Percentiles rank a stretch among this genome's conserved stretches.
phyloP scores from a whole-genome alignment of 1,140 invertebrate genomes.

The Drosophila guanche region DNA sequence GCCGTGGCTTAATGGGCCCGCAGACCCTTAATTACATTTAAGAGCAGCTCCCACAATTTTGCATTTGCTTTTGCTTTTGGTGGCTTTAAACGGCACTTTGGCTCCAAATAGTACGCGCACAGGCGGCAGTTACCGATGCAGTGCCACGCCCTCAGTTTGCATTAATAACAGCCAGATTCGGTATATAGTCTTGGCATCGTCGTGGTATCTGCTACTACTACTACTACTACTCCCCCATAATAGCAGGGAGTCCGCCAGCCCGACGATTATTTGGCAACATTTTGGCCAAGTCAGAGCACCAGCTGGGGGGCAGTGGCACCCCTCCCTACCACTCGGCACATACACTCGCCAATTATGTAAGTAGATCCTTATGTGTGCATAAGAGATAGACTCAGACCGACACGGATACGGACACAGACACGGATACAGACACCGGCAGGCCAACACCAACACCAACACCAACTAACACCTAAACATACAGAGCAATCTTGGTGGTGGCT shows the following conservation, averaged over 20 bases:
- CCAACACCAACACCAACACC: background rate
- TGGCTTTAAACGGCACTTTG: slow-evolving; percentile 46
- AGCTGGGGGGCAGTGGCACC: slow-evolving; percentile 12
- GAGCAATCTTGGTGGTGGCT: no score
- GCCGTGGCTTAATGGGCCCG: slow-evolving; percentile 48
- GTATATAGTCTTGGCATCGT: slow-evolving; percentile 20
- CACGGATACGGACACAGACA: slow-evolving; percentile 21
- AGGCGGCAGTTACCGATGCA: slow-evolving; percentile 10
- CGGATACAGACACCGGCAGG: slow-evolving; percentile 7
- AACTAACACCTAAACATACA: no score
- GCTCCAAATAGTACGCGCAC: slow-evolving; percentile 26
- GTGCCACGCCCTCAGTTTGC: slow-evolving; percentile 47
- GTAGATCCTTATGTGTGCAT: slow-evolving; percentile 77
- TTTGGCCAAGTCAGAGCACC: slow-evolving; percentile 40
- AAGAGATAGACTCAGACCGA: slow-evolving; percentile 47
- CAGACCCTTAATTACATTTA: slow-evolving; percentile 53
- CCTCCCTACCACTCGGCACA: background rate
- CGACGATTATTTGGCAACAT: slow-evolving; percentile 61
- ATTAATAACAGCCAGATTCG: slow-evolving; percentile 58
- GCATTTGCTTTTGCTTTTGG: background rate
- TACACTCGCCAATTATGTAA: slow-evolving; percentile 72
- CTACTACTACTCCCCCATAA: no score
- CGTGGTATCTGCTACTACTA: background rate
- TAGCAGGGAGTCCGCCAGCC: slow-evolving; percentile 7
- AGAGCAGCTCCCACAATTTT: slow-evolving; percentile 24